Evolutionary conservation across 2,888 invertebrate species (phyloP).

Genomic region (Venusia cambrica): DNA sequence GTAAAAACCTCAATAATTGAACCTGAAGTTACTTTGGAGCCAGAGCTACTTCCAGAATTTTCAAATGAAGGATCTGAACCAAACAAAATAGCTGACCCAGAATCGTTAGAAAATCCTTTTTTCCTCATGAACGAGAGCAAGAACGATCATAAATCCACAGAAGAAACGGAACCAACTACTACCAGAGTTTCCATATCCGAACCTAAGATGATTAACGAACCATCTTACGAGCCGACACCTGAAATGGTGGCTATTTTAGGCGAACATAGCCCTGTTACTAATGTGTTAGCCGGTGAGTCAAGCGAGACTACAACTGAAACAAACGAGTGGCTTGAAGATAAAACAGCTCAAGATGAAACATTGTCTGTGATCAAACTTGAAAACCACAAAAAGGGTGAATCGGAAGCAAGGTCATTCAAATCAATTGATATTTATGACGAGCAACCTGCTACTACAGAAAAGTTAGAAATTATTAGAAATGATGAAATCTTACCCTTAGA

Average conservation of each 20-base stretch:
- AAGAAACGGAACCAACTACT: slow-evolving; percentile 40
- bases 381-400: slow-evolving; percentile 28
- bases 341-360: slow-evolving; percentile 27
- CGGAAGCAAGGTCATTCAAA: slow-evolving; percentile 54
- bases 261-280: slow-evolving; percentile 26
- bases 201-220: slow-evolving; percentile 45
- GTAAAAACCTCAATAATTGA: slow-evolving; percentile 6
- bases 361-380: slow-evolving; percentile 15
- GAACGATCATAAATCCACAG: slow-evolving; percentile 28
- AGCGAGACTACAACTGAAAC: slow-evolving; percentile 37
- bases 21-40: slow-evolving; percentile 1
- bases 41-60: slow-evolving; percentile 2
- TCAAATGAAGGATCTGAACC: slow-evolving; percentile 20
- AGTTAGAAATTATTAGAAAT: slow-evolving; percentile 2
- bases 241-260: slow-evolving; percentile 49
- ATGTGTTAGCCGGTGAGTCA: slow-evolving; percentile 19
- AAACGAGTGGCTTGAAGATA: slow-evolving; percentile 52
- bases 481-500: slow-evolving; percentile 1
- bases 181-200: slow-evolving; percentile 45
- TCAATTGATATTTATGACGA: slow-evolving; percentile 38
- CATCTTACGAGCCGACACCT: slow-evolving; percentile 50
- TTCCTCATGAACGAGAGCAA: slow-evolving; percentile 34
- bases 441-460: slow-evolving; percentile 31
- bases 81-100: slow-evolving; percentile 26
- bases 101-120: slow-evolving; percentile 33